Evolutionary conservation across 2,888 invertebrate genomes (phyloP), one percentile per base, ranked within the genome.

Genomic region (Anticlea derivata): DNA sequence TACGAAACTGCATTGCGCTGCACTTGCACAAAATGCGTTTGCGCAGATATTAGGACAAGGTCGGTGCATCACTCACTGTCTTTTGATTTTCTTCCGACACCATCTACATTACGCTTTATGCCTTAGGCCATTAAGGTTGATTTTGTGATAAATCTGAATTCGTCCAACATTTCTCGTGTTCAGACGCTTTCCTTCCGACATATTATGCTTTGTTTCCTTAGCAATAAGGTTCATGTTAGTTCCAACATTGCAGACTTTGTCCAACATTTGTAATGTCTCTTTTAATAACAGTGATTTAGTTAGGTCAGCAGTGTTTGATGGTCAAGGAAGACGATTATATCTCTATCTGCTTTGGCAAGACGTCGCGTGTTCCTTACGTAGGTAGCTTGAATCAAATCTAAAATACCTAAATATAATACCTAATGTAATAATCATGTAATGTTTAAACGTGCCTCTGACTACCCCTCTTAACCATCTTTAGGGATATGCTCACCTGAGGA

Each of bases 1-100:
- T 67, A 68, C 67, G 65, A 71, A 70, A 71, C 63, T 59, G 67
- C 66, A 64, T 66, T 68, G 31, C 68, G 70, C 64, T 76, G 74
- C 79, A 75, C 68, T 67, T 75, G 70, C 68, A 69, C 59, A 43
- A 26, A 43, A 65, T 72, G 77, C 76, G 79, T 75, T 57, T 63
- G 60, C 73, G 78, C 80, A 77, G 60, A 69, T 80, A 78, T 78
- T 80, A 64, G 84, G 83, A 73, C 86, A 86, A 86, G 86, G 87
- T 71, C 57, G 47, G 12, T 35, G 41, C 55, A 53, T 57, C 56
- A 40, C 35, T 48, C 13, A 13, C 27, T 26, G 34, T 33, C 39
- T 26, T 47, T 12, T 33, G 20, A 33, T 34, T 47, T 34, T 26
- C 35, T 49, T 41, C 47, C 24, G 23, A 41, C 24, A 26, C 22